Base-by-base conservation (phyloP, 2,888 invertebrate genomes). In the Syrista parreyssii region DNA sequence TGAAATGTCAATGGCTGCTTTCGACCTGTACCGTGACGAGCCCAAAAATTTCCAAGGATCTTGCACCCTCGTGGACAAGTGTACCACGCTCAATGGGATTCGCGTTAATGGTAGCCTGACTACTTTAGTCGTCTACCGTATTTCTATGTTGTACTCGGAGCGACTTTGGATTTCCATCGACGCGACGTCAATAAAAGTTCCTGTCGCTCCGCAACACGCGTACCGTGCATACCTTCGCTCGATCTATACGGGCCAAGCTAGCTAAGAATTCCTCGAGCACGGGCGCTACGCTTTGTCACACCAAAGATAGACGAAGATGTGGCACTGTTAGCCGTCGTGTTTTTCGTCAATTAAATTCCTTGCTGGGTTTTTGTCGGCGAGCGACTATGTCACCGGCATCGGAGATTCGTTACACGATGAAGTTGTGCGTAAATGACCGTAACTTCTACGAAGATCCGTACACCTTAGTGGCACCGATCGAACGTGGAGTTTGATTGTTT, bases 301-400 rank as follows among this genome's bases (percentile, higher is more conserved):
- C 74, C 74, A 74, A 74, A 74, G 34, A 74, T 74, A 74, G 74
- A 34, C 74, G 74, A 74, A 34, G 30, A 34, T 15, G 35, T 34
- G 33, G 55, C 55, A 23, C 55, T 55, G 55, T 55, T 55, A 23
- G 71, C 71, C 71, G 71, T 71, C 71, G 31, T 55, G 35, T 77
- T 77, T 77, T 77, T 77, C 75, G 68, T 33, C 77, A 77, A 77
- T 77, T 77, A 75, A 77, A 77, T 77, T 71, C 77, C 77, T 75
- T 11, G 69, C 69, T 23, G 32, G 74, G 74, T 77, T 77, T 75
- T 77, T 77, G 77, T 71, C 15, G 30, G 35, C 75, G 74, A 77
- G 31, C n/a, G 12, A 74, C 30, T 35, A 35, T 34, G 34, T 74
- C 74, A 35, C 75, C 73, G 71, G 30, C 68, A 68, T 77, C 71